Evolutionary conservation across 2,113 vertebrate genomes (phyloP).

Genomic region (Pimephales promelas): DNA sequence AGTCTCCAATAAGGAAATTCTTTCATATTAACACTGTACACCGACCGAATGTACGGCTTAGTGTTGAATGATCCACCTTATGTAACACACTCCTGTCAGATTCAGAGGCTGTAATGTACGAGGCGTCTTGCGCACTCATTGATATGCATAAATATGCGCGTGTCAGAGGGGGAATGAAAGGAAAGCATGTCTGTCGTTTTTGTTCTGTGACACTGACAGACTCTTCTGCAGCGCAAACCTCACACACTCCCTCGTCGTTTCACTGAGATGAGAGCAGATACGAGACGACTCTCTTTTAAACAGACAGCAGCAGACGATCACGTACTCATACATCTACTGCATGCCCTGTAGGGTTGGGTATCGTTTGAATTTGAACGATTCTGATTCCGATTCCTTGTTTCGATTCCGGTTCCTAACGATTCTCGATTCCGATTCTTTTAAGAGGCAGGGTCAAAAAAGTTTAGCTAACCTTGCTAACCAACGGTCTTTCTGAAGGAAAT

Average conservation of each 20-base stretch:
- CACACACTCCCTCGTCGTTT: background rate
- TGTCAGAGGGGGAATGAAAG: conserved; percentile 11
- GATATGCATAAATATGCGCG: background rate
- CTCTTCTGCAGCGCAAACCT: background rate
- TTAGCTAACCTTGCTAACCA: too few species aligned
- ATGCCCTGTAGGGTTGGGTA: too few species aligned
- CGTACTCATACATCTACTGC: background rate
- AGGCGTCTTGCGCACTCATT: background rate
- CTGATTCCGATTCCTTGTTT: too few species aligned
- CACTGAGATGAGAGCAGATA: background rate
- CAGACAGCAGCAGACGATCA: background rate
- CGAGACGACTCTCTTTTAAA: background rate
- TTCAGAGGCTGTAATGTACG: background rate
- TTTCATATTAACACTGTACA: background rate
- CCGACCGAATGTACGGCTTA: background rate
- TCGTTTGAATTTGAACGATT: too few species aligned
- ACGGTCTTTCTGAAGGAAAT: too few species aligned
- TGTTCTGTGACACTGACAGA: background rate
- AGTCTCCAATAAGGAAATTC: background rate
- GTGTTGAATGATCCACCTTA: conserved; percentile 11
- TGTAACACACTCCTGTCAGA: background rate
- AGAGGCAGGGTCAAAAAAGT: too few species aligned
- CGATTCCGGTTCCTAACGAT: too few species aligned
- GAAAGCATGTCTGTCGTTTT: background rate
- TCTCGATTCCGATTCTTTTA: too few species aligned